A percentile compares a stretch with the other conserved stretches of the same genome.
Conservation (phyloP, 2,888 invertebrate species). For the Agrochola litura region DNA sequence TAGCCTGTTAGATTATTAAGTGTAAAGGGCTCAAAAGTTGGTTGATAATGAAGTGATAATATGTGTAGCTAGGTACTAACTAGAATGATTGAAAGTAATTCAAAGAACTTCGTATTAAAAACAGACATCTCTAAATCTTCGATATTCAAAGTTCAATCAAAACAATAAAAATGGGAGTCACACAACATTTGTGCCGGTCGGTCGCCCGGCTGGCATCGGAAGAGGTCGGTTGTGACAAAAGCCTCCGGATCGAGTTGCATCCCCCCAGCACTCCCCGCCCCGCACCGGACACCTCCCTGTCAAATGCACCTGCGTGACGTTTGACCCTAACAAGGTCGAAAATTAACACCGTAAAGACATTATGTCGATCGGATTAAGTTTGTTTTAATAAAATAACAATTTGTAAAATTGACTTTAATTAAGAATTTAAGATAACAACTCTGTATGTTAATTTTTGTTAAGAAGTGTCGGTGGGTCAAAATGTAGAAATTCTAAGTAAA, state of each 20-base stretch:
- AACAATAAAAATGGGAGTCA: constrained; percentile 71
- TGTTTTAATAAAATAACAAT: constrained; percentile 46
- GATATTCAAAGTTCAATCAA: constrained; percentile 58
- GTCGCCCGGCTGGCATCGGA: constrained; percentile 62
- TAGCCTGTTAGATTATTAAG: neutral
- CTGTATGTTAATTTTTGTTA: neutral
- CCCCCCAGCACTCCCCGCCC: constrained; percentile 53
- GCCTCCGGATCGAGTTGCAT: constrained; percentile 75
- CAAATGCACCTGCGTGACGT: constrained; percentile 63
- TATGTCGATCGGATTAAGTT: constrained; percentile 36
- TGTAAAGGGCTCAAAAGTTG: neutral
- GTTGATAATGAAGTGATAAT: neutral
- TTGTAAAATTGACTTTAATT: constrained; percentile 42
- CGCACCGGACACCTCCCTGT: constrained; percentile 24
- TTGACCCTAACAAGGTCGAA: constrained; percentile 71
- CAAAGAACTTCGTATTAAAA: neutral
- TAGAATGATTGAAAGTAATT: neutral
- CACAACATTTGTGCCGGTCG: constrained; percentile 75
- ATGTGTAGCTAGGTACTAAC: neutral
- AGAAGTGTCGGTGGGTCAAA: neutral
- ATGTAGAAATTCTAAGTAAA: neutral
- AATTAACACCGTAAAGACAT: constrained; percentile 54
- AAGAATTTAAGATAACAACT: constrained; percentile 27
- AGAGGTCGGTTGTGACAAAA: constrained; percentile 77
- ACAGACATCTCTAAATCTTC: neutral